Conservation (phyloP, 2,888 invertebrate genomes). For the Osedax fenrisi region DNA sequence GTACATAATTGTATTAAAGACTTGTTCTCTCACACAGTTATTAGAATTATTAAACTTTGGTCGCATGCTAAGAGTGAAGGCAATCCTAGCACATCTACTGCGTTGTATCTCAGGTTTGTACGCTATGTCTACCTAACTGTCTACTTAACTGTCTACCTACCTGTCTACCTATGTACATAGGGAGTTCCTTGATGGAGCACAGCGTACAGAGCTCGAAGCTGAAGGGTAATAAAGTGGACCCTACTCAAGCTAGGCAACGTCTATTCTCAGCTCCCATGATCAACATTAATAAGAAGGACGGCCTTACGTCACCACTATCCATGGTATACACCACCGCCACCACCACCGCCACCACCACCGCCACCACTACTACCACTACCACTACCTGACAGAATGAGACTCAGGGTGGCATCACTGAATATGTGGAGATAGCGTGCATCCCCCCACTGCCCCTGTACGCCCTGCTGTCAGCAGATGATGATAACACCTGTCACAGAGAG, state of each 20-base stretch:
- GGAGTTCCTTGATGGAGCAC: too few species aligned
- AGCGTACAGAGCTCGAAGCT: too few species aligned
- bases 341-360: background rate
- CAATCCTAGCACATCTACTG: conserved; percentile 88
- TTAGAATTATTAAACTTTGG: conserved; percentile 96
- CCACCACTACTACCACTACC: background rate
- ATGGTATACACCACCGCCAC: background rate
- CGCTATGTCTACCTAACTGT: too few species aligned
- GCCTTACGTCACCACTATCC: background rate
- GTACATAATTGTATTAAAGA: too few species aligned
- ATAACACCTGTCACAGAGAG: conserved; percentile 36
- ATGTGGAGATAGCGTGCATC: conserved; percentile 86
- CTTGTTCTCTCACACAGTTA: background rate
- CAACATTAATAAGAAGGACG: conserved; percentile 36
- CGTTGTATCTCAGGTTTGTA: conserved; percentile 58
- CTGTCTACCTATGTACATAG: too few species aligned
- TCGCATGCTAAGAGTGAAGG: conserved; percentile 87
- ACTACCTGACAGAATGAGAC: conserved; percentile 38
- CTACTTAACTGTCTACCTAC: too few species aligned
- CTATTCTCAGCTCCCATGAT: conserved; percentile 26
- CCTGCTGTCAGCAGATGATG: conserved; percentile 73
- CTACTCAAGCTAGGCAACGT: conserved; percentile 21
- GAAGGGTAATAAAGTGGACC: conserved; percentile 35
- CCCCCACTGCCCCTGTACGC: conserved; percentile 94
- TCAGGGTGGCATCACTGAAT: conserved; percentile 36